Base-by-base conservation (phyloP, 2,888 invertebrate species). In the Cremastinae sp. region DNA sequence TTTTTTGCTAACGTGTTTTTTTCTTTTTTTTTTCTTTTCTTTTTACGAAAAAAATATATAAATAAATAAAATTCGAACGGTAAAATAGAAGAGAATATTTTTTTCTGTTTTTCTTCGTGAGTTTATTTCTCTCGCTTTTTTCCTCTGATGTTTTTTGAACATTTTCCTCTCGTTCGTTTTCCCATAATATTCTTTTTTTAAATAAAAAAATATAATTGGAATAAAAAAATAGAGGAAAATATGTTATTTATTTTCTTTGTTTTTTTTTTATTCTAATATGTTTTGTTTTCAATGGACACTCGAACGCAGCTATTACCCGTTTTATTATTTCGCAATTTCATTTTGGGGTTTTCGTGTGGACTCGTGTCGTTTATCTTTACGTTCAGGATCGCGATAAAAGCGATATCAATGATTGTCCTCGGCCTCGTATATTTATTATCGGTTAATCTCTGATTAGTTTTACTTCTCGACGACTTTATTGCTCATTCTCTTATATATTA, bases 371-470 rank as follows among this genome's bases (percentile, higher is more conserved):
- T 36, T 41, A 8, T 70, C 61, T 38, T 38, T 64, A 64, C 53
- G 16, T n/a, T 7, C 12, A 8, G n/a, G 28, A 66, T 66, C 54
- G 8, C 16, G 34, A 54, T 38, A 38, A 14, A 4, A 18, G 54
- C 54, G 14, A 51, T 62, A n/a, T 14, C 54, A 7, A 8, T 14
- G 20, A 10, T 12, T 20, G 20, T 38, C 36, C 10, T 58, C 5
- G 38, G n/a, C 28, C 9, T 4, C 51, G 16, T 10, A 9, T 45
- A 56, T 56, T 58, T 38, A 28, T 28, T 28, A 54, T 65, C 54
- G 53, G 36, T 68, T 20, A 20, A 56, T 38, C 56, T 18, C 16
- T 1, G 58, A 68, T 68, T 68, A 68, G 56, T 56, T 56, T 47
- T 47, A 20, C 20, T 4, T n/a, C 28, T 18, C 43, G 54, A 54